Percentiles rank a stretch among this genome's conserved stretches.
Evolutionary conservation across 92 coral and sea anemone genomes (phyloP).

Genomic region (Paramuricea clavata): DNA sequence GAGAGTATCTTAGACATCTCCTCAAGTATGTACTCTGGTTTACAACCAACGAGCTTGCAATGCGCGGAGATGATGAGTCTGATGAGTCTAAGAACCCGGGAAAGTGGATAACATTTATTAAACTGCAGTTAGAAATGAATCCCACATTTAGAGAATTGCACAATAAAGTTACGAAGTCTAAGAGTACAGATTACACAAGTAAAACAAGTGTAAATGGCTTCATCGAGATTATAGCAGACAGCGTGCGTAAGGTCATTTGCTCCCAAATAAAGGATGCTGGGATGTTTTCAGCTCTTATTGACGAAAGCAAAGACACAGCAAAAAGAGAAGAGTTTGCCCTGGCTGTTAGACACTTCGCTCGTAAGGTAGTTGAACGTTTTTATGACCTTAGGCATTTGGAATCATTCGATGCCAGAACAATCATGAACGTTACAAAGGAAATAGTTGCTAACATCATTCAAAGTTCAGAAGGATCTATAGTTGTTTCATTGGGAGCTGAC

Average conservation of each 20-base stretch:
- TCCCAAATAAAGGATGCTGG: constrained; percentile 1
- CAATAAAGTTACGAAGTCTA: constrained; percentile 18
- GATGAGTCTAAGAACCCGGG: constrained; percentile 22
- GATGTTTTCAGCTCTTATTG: neutral
- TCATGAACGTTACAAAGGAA: no score
- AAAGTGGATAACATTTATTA: constrained; percentile 17
- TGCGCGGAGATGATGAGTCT: constrained; percentile 19
- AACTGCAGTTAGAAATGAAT: constrained; percentile 7
- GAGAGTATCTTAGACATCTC: constrained; percentile 15
- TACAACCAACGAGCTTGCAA: constrained; percentile 26
- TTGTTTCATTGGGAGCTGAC: constrained; percentile 32
- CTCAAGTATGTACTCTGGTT: constrained; percentile 34
- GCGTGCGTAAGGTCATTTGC: constrained; percentile 22
- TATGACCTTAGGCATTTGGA: no score
- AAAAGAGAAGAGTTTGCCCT: no score
- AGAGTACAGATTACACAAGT: constrained; percentile 34
- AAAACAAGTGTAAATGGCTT: constrained; percentile 26
- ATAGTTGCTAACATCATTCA: no score
- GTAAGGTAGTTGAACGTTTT: no score
- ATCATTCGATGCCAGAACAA: no score
- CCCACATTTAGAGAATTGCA: constrained; percentile 14
- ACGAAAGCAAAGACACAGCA: constrained; percentile 11
- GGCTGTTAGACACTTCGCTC: no score
- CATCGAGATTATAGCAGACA: constrained; percentile 17
- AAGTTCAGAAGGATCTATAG: no score